Evolutionary conservation across 2,888 invertebrate genomes (phyloP).

Genomic region (Andrena chrysosceles): DNA sequence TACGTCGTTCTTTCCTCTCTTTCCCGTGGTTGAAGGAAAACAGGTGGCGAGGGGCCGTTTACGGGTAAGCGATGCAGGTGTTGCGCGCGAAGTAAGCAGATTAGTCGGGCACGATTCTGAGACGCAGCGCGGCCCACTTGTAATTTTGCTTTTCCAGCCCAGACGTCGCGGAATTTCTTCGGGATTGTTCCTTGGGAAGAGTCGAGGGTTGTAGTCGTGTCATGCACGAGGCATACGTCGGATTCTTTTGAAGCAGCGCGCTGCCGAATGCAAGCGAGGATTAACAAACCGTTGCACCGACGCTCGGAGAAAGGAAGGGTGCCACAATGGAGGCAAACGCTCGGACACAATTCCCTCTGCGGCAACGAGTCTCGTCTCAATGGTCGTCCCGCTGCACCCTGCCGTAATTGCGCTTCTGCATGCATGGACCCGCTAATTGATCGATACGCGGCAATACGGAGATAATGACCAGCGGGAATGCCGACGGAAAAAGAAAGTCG

Average conservation of each 20-base stretch:
- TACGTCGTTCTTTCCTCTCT: slow-evolving; percentile 40
- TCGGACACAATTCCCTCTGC: slow-evolving; percentile 55
- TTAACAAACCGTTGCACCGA: slow-evolving; percentile 49
- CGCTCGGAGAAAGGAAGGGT: slow-evolving; percentile 46
- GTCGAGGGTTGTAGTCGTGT: neutral
- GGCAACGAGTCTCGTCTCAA: slow-evolving; percentile 44
- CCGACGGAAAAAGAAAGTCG: slow-evolving; percentile 10
- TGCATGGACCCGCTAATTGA: slow-evolving; percentile 67
- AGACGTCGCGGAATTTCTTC: neutral
- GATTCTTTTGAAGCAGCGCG: slow-evolving; percentile 34
- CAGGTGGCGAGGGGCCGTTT: slow-evolving; percentile 43
- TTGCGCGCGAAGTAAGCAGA: slow-evolving; percentile 56
- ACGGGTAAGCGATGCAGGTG: slow-evolving; percentile 66
- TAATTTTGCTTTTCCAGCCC: slow-evolving; percentile 26
- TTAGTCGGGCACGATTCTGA: slow-evolving; percentile 31
- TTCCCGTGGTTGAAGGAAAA: neutral
- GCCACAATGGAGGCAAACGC: slow-evolving; percentile 59
- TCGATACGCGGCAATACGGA: slow-evolving; percentile 55
- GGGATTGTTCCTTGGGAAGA: neutral
- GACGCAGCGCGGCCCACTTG: slow-evolving; percentile 34
- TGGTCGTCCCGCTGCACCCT: slow-evolving; percentile 66
- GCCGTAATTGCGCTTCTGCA: slow-evolving; percentile 73
- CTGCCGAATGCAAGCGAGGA: slow-evolving; percentile 31
- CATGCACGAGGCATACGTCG: neutral
- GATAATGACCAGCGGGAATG: slow-evolving; percentile 46